Percentiles rank a stretch among this genome's conserved stretches.
These are phyloP conservation scores for Pseudopleuronectes americanus DNA, from an alignment of 2,797 vertebrate species.

Conservation along the genomic window DNA sequence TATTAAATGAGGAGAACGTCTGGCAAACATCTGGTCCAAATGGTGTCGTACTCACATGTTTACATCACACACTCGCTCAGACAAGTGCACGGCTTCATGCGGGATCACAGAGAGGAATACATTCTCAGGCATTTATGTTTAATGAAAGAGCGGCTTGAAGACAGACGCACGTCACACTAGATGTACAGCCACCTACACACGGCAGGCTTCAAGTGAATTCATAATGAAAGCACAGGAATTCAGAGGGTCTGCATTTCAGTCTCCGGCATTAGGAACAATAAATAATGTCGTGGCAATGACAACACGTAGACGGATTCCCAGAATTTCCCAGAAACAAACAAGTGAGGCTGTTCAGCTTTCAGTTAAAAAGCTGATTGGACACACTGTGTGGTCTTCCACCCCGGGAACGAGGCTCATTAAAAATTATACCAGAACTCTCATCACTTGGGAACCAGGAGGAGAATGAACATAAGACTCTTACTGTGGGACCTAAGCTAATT, in stretches of 20 bases:
- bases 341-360: slow-evolving; percentile 11
- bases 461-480: slow-evolving; percentile 51
- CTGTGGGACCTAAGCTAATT: slow-evolving; percentile 53
- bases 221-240: slow-evolving; percentile 38
- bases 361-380: slow-evolving; percentile 27
- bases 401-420: slow-evolving; percentile 49
- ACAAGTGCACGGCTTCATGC: background rate
- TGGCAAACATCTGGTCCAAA: slow-evolving; percentile 4
- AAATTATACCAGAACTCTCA: slow-evolving; percentile 42
- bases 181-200: slow-evolving; percentile 8
- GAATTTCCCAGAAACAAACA: slow-evolving; percentile 7
- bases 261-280: background rate
- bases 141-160: background rate
- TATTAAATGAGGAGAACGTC: background rate
- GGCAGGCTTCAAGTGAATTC: slow-evolving; percentile 37
- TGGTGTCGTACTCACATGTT: slow-evolving; percentile 2
- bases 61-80: background rate
- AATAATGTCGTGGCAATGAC: background rate
- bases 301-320: background rate
- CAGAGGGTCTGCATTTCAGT: slow-evolving; percentile 4
- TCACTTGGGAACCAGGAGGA: slow-evolving; percentile 32
- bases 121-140: background rate
- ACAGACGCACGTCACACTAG: background rate
- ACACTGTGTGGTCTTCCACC: slow-evolving; percentile 27
- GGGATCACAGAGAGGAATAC: slow-evolving; percentile 3